Conservation (phyloP, 2,113 vertebrate genomes). For the Haplochromis vanheusdeni region DNA sequence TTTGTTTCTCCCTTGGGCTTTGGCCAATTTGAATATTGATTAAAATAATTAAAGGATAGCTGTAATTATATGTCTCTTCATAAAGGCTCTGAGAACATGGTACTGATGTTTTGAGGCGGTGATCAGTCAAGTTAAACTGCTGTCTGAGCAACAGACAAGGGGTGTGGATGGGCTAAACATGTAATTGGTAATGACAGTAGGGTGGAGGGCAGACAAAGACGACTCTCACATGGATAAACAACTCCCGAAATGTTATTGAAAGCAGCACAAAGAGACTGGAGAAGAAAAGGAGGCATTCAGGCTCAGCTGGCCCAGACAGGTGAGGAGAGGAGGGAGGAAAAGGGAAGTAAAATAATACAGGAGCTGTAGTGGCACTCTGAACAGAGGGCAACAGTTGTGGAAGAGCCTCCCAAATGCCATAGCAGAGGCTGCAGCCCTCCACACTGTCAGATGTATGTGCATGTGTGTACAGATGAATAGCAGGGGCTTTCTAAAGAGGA, state of each 20-base stretch:
- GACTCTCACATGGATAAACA: not conserved
- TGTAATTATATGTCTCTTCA: constrained; percentile 19
- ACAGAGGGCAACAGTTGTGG: constrained; percentile 61
- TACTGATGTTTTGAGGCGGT: not conserved
- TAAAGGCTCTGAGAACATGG: not conserved
- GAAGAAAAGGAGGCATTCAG: constrained; percentile 31
- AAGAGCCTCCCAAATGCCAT: constrained; percentile 55
- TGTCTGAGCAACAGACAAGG: not conserved
- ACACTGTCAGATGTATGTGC: constrained; percentile 15
- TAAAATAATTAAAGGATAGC: constrained; percentile 29
- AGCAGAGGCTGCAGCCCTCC: constrained; percentile 25
- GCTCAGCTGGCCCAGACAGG: constrained; percentile 11
- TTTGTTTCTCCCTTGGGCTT: not conserved
- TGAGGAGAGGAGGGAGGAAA: constrained; percentile 4
- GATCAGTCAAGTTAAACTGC: not conserved
- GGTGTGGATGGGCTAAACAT: constrained; percentile 6
- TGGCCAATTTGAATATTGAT: constrained; percentile 28
- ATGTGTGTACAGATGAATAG: constrained; percentile 4
- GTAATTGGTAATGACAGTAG: constrained; percentile 33
- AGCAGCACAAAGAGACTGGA: not conserved
- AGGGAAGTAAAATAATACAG: constrained; percentile 25
- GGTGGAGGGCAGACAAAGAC: constrained; percentile 13
- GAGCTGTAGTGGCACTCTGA: constrained; percentile 31
- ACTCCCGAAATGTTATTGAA: not conserved
- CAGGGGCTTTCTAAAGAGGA: constrained; percentile 41